A percentile compares a stretch with the other conserved stretches of the same genome.
Evolutionary conservation across 1,140 invertebrate genomes (phyloP).

Genomic region (Zaprionus ghesquierei): DNA sequence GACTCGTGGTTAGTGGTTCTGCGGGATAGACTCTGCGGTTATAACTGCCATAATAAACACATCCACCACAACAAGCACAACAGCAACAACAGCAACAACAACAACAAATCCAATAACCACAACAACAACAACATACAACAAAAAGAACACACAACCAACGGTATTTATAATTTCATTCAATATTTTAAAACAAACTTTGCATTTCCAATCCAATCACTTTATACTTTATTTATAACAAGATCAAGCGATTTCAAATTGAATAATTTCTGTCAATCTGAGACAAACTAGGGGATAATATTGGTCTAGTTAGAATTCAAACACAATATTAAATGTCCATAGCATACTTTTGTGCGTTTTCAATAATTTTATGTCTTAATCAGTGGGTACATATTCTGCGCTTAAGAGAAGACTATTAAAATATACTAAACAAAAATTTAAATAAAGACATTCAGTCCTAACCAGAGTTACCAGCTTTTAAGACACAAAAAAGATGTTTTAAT

Average conservation of each 20-base stretch:
- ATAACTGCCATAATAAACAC: conserved; percentile 29
- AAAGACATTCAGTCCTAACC: too few species aligned
- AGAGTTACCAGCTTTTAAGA: too few species aligned
- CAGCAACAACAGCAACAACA: conserved; percentile 27
- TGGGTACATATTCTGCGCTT: not conserved
- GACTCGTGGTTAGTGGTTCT: not conserved
- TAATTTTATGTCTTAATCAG: too few species aligned
- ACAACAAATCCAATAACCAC: conserved; percentile 46
- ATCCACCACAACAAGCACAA: conserved; percentile 22
- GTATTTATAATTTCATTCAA: conserved; percentile 75
- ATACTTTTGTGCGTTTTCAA: not conserved
- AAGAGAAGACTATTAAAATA: not conserved
- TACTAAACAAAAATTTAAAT: too few species aligned
- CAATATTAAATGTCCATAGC: not conserved
- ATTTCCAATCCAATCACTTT: not conserved
- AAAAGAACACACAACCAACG: conserved; percentile 68
- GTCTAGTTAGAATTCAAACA: not conserved
- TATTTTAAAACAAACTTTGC: not conserved
- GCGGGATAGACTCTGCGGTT: not conserved
- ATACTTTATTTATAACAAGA: not conserved
- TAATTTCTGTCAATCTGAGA: too few species aligned
- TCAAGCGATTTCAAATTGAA: not conserved
- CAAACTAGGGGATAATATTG: not conserved
- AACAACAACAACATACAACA: conserved; percentile 61
- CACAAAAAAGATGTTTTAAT: too few species aligned